Conservation (phyloP, 2,113 vertebrate species). For the Antechinus stuartii region DNA sequence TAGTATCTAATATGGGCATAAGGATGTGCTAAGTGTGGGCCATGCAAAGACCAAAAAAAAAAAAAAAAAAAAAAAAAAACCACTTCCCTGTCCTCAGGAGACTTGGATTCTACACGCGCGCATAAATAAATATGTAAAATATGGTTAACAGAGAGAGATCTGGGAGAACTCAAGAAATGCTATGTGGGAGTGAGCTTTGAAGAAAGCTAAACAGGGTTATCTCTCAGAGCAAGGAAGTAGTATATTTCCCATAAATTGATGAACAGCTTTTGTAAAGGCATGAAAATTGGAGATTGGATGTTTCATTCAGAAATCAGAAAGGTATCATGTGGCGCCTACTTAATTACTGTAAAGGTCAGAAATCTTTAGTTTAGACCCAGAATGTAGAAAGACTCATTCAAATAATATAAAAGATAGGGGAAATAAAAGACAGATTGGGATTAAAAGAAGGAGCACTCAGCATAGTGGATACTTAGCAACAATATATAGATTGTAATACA, state of each 20-base stretch:
- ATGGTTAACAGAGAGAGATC: neutral
- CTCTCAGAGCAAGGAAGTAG: neutral
- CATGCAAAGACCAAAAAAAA: neutral
- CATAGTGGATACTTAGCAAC: too few relatives aligned
- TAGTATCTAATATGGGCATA: neutral
- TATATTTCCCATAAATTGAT: neutral
- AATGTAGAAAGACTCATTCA: neutral
- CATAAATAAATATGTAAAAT: neutral
- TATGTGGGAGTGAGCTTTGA: neutral
- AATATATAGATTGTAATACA: too few relatives aligned
- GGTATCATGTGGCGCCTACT: neutral
- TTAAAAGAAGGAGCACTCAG: too few relatives aligned
- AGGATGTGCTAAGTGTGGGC: neutral
- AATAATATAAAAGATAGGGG: neutral
- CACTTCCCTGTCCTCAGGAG: neutral
- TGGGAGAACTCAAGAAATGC: neutral
- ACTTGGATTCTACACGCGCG: neutral
- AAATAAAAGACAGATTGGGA: too few relatives aligned
- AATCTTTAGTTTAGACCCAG: neutral
- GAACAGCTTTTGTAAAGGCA: neutral
- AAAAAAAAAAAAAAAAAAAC: neutral
- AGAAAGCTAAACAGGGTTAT: neutral
- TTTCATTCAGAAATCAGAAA: neutral
- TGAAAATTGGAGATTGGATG: neutral
- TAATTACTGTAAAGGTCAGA: neutral